Evolutionary conservation across 1,140 invertebrate genomes (phyloP).

Genomic region (Drosophila nigrodunni): DNA sequence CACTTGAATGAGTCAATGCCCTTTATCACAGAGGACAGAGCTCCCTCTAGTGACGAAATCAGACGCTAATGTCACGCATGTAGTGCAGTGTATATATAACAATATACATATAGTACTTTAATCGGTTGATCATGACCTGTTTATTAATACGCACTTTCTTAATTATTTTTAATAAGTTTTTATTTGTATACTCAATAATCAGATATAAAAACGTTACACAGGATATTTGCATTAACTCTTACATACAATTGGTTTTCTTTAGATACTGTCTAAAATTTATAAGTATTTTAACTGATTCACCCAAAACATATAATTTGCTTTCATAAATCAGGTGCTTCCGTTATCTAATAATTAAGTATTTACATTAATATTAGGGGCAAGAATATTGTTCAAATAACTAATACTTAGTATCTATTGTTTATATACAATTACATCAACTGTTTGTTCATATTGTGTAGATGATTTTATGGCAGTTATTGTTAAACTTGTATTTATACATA

Average conservation of each 20-base stretch:
- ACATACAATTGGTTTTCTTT: background rate
- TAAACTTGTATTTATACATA: constrained; percentile 8
- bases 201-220: constrained; percentile 33
- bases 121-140: too few species aligned
- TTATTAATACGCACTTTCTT: background rate
- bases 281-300: constrained; percentile 21
- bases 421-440: constrained; percentile 21
- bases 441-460: constrained; percentile 21
- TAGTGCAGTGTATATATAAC: too few species aligned
- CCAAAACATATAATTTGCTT: constrained; percentile 21
- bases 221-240: constrained; percentile 23
- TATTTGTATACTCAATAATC: constrained; percentile 34
- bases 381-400: constrained; percentile 28
- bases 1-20: too few species aligned
- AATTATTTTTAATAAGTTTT: constrained; percentile 12
- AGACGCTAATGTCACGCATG: too few species aligned
- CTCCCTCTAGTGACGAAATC: too few species aligned
- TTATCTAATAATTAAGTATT: constrained; percentile 12
- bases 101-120: too few species aligned
- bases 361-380: constrained; percentile 10
- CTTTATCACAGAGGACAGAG: too few species aligned
- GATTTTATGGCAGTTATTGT: constrained; percentile 35
- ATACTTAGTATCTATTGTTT: background rate
- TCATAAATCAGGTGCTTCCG: constrained; percentile 30
- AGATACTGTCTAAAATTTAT: constrained; percentile 6